Percentiles rank a stretch among this genome's conserved stretches.
Evolutionary conservation across 2,797 vertebrate genomes (phyloP).

Genomic region (Liparis tanakae): DNA sequence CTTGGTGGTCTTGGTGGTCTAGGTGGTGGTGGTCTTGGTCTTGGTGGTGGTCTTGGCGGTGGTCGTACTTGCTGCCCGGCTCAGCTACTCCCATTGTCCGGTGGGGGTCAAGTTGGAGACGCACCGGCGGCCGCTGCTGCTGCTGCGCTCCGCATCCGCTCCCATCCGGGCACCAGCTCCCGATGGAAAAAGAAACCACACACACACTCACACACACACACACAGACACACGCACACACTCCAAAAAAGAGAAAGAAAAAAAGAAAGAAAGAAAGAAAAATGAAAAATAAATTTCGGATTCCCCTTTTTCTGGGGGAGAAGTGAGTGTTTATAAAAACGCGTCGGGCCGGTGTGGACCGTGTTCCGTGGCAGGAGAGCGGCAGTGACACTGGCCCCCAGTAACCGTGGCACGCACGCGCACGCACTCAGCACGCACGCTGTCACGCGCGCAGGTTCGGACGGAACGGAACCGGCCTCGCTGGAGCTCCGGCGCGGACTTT

Average conservation of each 20-base stretch:
- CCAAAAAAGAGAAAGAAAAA: not conserved
- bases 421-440: constrained; percentile 3
- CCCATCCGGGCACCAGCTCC: constrained; percentile 54
- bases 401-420: constrained; percentile 30
- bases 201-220: no score
- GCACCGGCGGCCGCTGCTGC: constrained; percentile 61
- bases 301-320: not conserved
- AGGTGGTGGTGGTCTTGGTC: no score
- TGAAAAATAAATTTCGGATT: not conserved
- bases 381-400: constrained; percentile 10
- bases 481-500: constrained; percentile 83
- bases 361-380: constrained; percentile 55
- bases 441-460: constrained; percentile 3
- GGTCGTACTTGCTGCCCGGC: constrained; percentile 78
- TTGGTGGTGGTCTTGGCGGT: no score
- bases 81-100: constrained; percentile 92
- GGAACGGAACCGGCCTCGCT: constrained; percentile 64
- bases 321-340: constrained; percentile 24
- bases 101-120: constrained; percentile 78
- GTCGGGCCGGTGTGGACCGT: constrained; percentile 36
- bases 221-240: no score
- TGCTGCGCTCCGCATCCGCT: constrained; percentile 60
- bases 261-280: not conserved
- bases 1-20: no score
- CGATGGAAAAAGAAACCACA: not conserved